Conservation (phyloP, 2,888 invertebrate genomes). For the Chymomyza procnemis region DNA sequence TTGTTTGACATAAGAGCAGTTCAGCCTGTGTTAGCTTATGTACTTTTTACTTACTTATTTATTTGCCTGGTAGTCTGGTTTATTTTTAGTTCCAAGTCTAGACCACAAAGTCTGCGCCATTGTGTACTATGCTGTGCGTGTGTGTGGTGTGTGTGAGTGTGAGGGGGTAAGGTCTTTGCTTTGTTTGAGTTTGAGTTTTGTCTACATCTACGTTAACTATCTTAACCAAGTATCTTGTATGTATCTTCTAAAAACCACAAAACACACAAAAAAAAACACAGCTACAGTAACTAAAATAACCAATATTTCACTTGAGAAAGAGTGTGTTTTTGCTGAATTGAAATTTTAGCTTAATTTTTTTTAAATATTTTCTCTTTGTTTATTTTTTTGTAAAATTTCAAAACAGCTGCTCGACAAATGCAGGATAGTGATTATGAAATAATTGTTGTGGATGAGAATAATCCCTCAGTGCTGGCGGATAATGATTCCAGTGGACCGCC, state of each 20-base stretch:
- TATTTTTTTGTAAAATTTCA: background rate
- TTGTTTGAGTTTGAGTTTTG: slow-evolving; percentile 15
- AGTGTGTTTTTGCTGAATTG: background rate
- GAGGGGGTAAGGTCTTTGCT: background rate
- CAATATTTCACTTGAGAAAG: background rate
- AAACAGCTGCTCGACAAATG: slow-evolving; percentile 77
- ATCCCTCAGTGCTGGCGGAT: slow-evolving; percentile 89
- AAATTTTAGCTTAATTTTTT: background rate
- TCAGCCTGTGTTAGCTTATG: background rate
- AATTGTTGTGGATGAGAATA: slow-evolving; percentile 93
- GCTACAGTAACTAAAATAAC: slow-evolving; percentile 4
- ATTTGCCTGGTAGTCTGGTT: background rate
- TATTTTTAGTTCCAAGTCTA: background rate
- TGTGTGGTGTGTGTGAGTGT: slow-evolving; percentile 1
- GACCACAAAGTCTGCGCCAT: background rate
- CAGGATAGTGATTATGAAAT: slow-evolving; percentile 93
- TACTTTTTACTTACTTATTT: background rate
- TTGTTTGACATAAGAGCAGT: background rate
- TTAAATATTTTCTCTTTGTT: background rate
- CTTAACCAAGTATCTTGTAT: slow-evolving; percentile 27
- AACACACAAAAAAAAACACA: background rate
- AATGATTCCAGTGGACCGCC: slow-evolving; percentile 88
- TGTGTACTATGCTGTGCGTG: background rate
- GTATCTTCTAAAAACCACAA: slow-evolving; percentile 24
- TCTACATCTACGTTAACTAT: slow-evolving; percentile 30